Conservation (phyloP, 2,113 vertebrate genomes). For the Synchiropus splendidus region DNA sequence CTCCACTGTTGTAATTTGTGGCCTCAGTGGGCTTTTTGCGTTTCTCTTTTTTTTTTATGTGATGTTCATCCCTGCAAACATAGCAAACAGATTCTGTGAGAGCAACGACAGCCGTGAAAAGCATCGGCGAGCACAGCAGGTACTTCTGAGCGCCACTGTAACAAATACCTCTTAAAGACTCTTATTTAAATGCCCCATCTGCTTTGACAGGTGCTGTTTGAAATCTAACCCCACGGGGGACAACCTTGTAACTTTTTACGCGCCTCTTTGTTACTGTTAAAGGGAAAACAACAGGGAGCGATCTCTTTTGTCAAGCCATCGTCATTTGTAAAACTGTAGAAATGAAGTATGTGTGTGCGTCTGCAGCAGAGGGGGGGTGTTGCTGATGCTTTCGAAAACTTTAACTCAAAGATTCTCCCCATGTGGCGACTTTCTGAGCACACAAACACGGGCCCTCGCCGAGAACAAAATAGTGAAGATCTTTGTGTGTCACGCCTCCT, state of each 20-base stretch:
- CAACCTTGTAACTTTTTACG: slow-evolving; percentile 68
- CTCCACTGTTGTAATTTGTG: slow-evolving; percentile 58
- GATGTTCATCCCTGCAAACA: slow-evolving; percentile 58
- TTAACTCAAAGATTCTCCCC: slow-evolving; percentile 52
- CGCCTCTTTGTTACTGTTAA: slow-evolving; percentile 60
- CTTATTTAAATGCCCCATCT: slow-evolving; percentile 72
- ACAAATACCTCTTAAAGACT: slow-evolving; percentile 70
- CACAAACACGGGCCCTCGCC: slow-evolving; percentile 7
- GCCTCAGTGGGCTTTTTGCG: slow-evolving; percentile 44
- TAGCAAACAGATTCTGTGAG: slow-evolving; percentile 58
- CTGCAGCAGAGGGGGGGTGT: slow-evolving; percentile 2
- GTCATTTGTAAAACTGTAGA: slow-evolving; percentile 47
- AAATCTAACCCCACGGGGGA: slow-evolving; percentile 68
- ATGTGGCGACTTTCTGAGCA: slow-evolving; percentile 32
- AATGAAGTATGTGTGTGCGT: slow-evolving; percentile 9
- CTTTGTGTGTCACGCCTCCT: slow-evolving; percentile 30
- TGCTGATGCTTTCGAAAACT: slow-evolving; percentile 50
- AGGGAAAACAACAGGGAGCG: slow-evolving; percentile 55
- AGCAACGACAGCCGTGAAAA: slow-evolving; percentile 60
- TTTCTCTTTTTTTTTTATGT: slow-evolving; percentile 37
- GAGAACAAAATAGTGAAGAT: slow-evolving; percentile 13
- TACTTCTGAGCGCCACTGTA: slow-evolving; percentile 55
- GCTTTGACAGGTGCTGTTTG: slow-evolving; percentile 74
- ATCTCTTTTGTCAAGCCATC: slow-evolving; percentile 52
- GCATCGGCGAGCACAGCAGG: slow-evolving; percentile 70